Conservation (phyloP, 2,888 invertebrate genomes). For the Drosophila buzzatii region DNA sequence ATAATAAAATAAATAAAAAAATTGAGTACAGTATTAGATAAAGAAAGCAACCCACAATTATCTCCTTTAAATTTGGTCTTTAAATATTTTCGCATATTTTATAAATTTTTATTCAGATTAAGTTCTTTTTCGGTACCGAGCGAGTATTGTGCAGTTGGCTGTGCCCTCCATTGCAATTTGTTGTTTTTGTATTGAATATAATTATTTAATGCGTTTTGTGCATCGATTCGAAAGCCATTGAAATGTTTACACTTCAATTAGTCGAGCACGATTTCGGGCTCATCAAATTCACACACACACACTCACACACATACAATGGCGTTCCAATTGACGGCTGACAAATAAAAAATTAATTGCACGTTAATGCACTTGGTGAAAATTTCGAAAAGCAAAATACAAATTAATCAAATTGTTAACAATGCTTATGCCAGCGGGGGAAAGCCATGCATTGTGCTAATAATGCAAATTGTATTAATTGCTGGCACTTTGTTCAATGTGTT, state of each 20-base stretch:
- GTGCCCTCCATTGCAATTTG: background rate
- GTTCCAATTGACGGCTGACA: conserved; percentile 33
- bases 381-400: conserved; percentile 19
- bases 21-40: no score
- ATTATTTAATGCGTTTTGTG: conserved; percentile 65
- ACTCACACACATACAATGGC: conserved; percentile 6
- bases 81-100: no score
- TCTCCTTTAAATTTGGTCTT: no score
- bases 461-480: conserved; percentile 71
- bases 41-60: no score
- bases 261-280: conserved; percentile 32
- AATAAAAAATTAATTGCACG: conserved; percentile 66
- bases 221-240: conserved; percentile 51
- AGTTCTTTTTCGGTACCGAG: accelerated
- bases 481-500: conserved; percentile 58
- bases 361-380: conserved; percentile 55
- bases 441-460: conserved; percentile 40
- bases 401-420: conserved; percentile 37
- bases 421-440: background rate
- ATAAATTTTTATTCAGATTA: no score
- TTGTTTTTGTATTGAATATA: conserved; percentile 24
- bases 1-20: no score
- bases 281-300: conserved; percentile 12
- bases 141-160: background rate
- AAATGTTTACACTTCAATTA: conserved; percentile 76